Conservation (phyloP, 2,797 vertebrate genomes). For the Chloroceryle amazona region DNA sequence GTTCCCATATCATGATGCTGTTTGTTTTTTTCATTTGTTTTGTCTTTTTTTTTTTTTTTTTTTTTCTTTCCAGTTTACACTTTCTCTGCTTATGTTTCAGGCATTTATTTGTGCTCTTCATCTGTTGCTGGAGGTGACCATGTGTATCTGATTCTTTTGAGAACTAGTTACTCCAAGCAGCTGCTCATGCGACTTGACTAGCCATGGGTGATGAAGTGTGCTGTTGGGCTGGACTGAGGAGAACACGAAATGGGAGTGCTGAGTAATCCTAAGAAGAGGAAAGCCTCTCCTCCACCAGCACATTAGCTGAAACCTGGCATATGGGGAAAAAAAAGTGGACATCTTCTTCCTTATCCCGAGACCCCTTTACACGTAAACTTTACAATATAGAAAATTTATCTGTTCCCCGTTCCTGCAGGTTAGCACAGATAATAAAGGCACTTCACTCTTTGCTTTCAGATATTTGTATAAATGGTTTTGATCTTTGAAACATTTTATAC, state of each 20-base stretch:
- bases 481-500: conserved; percentile 33
- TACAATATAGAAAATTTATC: not conserved
- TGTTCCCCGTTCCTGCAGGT: not conserved
- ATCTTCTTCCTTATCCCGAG: not conserved
- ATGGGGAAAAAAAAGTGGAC: not conserved
- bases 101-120: not conserved
- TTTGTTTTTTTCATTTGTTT: too few relatives aligned
- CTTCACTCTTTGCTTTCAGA: not conserved
- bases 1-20: not conserved
- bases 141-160: not conserved
- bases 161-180: not conserved
- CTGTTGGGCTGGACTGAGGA: not conserved
- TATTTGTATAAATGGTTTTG: conserved; percentile 54
- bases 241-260: not conserved
- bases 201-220: not conserved
- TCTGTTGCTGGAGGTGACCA: not conserved
- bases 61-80: not conserved
- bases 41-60: not conserved
- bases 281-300: not conserved
- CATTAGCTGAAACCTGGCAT: not conserved
- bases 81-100: not conserved
- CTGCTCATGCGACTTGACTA: not conserved
- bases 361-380: not conserved
- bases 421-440: not conserved
- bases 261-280: not conserved